A percentile compares a stretch with the other conserved stretches of the same genome.
Evolutionary conservation across 2,888 invertebrate genomes (phyloP).

Genomic region (Tupiocoris notatus): DNA sequence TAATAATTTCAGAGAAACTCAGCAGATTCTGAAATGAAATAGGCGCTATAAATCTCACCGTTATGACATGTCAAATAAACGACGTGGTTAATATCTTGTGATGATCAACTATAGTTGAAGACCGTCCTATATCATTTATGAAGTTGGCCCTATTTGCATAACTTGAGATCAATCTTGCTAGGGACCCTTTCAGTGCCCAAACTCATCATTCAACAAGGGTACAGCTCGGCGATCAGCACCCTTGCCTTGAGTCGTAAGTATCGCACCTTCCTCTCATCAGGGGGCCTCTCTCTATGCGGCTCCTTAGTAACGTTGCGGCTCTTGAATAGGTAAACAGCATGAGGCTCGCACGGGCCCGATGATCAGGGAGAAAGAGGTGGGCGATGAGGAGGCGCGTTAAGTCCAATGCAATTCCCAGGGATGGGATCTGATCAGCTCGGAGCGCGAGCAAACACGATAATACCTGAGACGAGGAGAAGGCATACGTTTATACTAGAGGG

Average conservation of each 20-base stretch:
- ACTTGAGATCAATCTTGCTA: slow-evolving; percentile 35
- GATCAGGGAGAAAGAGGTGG: neutral
- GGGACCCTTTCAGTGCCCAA: neutral
- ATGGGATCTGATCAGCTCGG: slow-evolving; percentile 16
- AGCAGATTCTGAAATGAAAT: no score
- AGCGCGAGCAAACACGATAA: slow-evolving; percentile 13
- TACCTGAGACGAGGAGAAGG: neutral
- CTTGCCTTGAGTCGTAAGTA: neutral
- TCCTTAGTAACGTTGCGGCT: slow-evolving; percentile 23
- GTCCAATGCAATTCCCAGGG: slow-evolving; percentile 18
- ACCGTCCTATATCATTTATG: slow-evolving; percentile 27
- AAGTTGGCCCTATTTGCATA: slow-evolving; percentile 36
- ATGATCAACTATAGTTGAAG: slow-evolving; percentile 14
- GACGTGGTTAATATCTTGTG: slow-evolving; percentile 12
- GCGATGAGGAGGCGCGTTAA: slow-evolving; percentile 11
- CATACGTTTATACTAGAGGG: neutral
- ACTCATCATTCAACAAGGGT: slow-evolving; percentile 20
- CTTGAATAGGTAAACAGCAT: slow-evolving; percentile 34
- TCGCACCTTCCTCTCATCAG: slow-evolving; percentile 22
- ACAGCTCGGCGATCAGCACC: neutral
- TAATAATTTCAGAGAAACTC: no score
- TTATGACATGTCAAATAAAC: no score
- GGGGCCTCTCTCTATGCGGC: neutral
- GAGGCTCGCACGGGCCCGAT: neutral
- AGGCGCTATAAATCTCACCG: no score